Percentiles rank a stretch among this genome's conserved stretches.
phyloP scores from a whole-genome alignment of 2,113 vertebrate species.

The Trichechus manatus region DNA sequence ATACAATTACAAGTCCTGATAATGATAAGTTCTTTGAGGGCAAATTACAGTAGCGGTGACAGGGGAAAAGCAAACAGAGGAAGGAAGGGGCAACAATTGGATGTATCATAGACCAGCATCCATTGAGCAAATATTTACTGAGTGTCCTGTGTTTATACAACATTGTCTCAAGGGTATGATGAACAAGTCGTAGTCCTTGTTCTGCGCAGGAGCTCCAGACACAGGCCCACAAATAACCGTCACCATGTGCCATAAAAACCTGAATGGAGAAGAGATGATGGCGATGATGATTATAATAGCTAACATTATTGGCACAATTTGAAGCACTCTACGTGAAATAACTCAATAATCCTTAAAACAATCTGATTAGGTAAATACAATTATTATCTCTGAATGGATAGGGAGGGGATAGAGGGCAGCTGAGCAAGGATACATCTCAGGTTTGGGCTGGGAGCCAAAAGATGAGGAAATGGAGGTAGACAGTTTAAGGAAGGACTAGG shows the following conservation, averaged over 20 bases:
- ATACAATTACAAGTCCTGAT: not conserved
- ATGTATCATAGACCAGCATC: not conserved
- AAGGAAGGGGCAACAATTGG: too few species aligned
- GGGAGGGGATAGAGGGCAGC: not conserved
- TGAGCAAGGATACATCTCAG: not conserved
- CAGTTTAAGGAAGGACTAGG: not conserved
- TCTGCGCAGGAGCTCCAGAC: not conserved
- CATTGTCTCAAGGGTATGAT: not conserved
- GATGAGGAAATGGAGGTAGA: not conserved
- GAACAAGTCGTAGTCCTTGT: not conserved
- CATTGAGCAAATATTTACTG: not conserved
- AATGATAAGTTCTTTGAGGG: not conserved
- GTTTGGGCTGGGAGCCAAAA: not conserved
- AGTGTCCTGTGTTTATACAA: fast-evolving
- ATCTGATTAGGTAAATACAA: not conserved
- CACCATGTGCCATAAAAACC: not conserved
- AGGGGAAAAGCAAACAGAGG: not conserved
- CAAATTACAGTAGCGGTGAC: not conserved
- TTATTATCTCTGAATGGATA: too few species aligned
- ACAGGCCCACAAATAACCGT: not conserved
- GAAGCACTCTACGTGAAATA: not conserved
- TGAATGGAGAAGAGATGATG: not conserved
- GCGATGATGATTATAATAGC: not conserved
- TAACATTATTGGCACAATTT: not conserved
- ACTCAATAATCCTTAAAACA: not conserved